These are phyloP conservation scores for Drosophila fungiperda DNA, from an alignment of 2,888 invertebrate species.

Conservation along the genomic window DNA sequence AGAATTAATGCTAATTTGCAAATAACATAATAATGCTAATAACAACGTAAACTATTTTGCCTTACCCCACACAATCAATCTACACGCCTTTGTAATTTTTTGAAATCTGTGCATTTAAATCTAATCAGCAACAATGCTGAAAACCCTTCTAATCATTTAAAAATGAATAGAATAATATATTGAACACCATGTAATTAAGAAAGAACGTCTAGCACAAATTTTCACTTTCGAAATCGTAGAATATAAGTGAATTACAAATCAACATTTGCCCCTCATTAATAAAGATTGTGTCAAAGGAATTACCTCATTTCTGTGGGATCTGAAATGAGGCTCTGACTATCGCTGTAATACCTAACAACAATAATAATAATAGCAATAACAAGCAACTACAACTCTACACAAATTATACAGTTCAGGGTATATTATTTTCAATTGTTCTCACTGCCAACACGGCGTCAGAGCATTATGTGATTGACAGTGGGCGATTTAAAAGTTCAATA, in stretches of 20 bases:
- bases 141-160: slow-evolving; percentile 7
- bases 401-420: slow-evolving; percentile 30
- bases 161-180: slow-evolving; percentile 7
- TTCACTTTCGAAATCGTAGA: slow-evolving; percentile 24
- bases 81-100: background rate
- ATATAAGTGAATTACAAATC: slow-evolving; percentile 17
- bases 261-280: slow-evolving; percentile 56
- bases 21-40: too few species aligned
- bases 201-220: slow-evolving; percentile 31
- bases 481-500: slow-evolving; percentile 8
- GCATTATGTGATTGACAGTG: slow-evolving; percentile 28
- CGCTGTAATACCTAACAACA: slow-evolving; percentile 19
- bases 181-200: slow-evolving; percentile 29
- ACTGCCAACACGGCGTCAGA: slow-evolving; percentile 23
- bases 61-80: background rate
- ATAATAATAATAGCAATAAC: slow-evolving; percentile 9
- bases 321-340: slow-evolving; percentile 14
- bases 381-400: slow-evolving; percentile 3
- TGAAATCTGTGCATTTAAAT: slow-evolving; percentile 1
- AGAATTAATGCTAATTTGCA: background rate
- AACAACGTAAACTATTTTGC: background rate
- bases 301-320: slow-evolving; percentile 59
- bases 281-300: slow-evolving; percentile 75
- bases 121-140: slow-evolving; percentile 22
- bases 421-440: slow-evolving; percentile 40